Conservation (phyloP, 2,888 invertebrate species). For the Thymelicus lineola region DNA sequence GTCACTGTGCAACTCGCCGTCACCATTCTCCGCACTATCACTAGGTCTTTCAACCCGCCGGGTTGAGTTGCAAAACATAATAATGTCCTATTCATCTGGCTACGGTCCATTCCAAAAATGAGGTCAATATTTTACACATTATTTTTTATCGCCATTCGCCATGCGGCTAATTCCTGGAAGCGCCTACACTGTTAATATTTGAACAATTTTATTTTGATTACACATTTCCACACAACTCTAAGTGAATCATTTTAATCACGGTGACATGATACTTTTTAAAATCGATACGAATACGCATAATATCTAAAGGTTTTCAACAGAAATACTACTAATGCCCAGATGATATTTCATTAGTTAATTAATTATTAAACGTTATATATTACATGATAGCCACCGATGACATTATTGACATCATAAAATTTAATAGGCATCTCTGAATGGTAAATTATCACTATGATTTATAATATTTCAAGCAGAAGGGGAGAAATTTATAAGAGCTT, state of each 20-base stretch:
- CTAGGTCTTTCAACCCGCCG: conserved; percentile 42
- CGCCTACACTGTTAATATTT: conserved; percentile 14
- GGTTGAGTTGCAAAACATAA: conserved; percentile 27
- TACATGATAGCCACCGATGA: conserved; percentile 2
- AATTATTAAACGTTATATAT: conserved; percentile 8
- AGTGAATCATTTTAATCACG: too few species aligned
- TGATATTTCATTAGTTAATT: neutral
- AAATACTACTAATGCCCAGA: too few species aligned
- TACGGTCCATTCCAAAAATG: conserved; percentile 17
- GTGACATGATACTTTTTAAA: too few species aligned
- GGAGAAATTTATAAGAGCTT: conserved; percentile 10
- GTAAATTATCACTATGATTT: conserved; percentile 27
- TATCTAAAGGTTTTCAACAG: too few species aligned
- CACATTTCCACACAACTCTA: too few species aligned
- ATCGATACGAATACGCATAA: too few species aligned
- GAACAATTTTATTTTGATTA: neutral
- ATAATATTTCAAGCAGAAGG: conserved; percentile 25
- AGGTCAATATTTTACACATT: conserved; percentile 31
- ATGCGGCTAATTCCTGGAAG: conserved; percentile 8
- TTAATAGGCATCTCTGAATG: neutral
- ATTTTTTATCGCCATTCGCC: conserved; percentile 9
- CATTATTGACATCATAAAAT: neutral
- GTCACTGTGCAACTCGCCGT: conserved; percentile 23
- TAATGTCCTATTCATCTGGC: conserved; percentile 13
- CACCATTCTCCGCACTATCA: conserved; percentile 23